These are phyloP conservation scores for Polietes domitor DNA, from an alignment of 2,888 invertebrate genomes.

Conservation along the genomic window DNA sequence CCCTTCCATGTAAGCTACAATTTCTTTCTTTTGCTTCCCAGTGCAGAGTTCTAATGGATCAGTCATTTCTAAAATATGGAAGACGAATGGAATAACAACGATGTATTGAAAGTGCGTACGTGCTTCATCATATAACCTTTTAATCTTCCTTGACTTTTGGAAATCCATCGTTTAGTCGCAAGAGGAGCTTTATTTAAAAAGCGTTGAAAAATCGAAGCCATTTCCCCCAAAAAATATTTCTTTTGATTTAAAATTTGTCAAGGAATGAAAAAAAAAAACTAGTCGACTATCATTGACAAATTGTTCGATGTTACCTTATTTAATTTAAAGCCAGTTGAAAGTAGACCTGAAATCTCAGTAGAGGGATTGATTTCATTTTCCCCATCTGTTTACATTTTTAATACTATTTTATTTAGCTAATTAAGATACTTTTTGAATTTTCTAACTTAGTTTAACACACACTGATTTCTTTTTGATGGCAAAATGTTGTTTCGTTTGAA, in stretches of 20 bases:
- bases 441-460: slow-evolving; percentile 39
- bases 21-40: slow-evolving; percentile 93
- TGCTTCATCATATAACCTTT: slow-evolving; percentile 19
- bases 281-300: background rate
- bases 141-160: background rate
- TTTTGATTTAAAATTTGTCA: slow-evolving; percentile 12
- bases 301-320: background rate
- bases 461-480: background rate
- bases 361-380: background rate
- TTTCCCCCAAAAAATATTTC: slow-evolving; percentile 14
- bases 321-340: background rate
- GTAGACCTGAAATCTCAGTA: background rate
- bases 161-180: slow-evolving; percentile 21
- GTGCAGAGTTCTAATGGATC: slow-evolving; percentile 96
- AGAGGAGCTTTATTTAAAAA: background rate
- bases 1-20: slow-evolving; percentile 91
- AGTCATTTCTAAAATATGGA: slow-evolving; percentile 84
- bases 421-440: slow-evolving; percentile 16
- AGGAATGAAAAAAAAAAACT: background rate
- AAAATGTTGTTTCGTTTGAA: slow-evolving; percentile 11
- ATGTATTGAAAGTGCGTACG: too few relatives aligned
- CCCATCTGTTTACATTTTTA: background rate
- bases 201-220: slow-evolving; percentile 19
- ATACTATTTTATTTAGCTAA: background rate
- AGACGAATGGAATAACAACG: background rate